Base-by-base conservation (phyloP, 2,797 vertebrate genomes). In the Amniataba percoides region DNA sequence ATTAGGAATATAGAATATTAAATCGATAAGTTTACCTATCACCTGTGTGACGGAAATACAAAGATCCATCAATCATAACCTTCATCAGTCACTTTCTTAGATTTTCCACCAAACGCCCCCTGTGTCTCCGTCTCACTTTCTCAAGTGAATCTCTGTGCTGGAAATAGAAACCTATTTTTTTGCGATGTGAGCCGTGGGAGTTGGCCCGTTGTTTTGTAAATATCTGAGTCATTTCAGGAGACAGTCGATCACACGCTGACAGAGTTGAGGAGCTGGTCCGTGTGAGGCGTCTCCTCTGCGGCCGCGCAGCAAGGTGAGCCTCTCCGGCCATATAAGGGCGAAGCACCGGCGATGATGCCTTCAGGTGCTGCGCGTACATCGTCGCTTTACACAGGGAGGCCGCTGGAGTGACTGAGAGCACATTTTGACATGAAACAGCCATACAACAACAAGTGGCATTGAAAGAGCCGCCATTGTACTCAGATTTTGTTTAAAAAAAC, bases 241-340 rank as follows among this genome's bases (percentile, higher is more conserved):
- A 25, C 48, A 0, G 4, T 14, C 23, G 2, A 1, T 3, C 2
- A 2, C 23, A 45, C 21, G 15, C 0, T 36, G 13, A 16, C 36
- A 49, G 9, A 6, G 14, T 8, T 46, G 12, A 55, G 27, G 18
- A 36, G 12, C 25, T 58, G 48, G 1, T 5, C 18, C 7, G 3
- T 39, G 49, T 19, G 6, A 3, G 11, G 27, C 34, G 23, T 12
- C 39, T 53, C 27, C 19, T 16, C n/a, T 18, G 3, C 14, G n/a
- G 4, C 23, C 31, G 6, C 36, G 4, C 36, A 16, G 34, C n/a
- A 65, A 83, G 64, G 76, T 73, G 82, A 57, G 63, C n/a, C 10
- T 43, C 25, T 58, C 34, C 34, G 0, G 25, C 80, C 72, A 77
- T 78, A 78, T 72, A 71, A 49, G 71, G 82, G 10, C 8, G 40